These are phyloP conservation scores for Malurus melanocephalus DNA, from an alignment of 2,113 vertebrate species.

Conservation along the genomic window DNA sequence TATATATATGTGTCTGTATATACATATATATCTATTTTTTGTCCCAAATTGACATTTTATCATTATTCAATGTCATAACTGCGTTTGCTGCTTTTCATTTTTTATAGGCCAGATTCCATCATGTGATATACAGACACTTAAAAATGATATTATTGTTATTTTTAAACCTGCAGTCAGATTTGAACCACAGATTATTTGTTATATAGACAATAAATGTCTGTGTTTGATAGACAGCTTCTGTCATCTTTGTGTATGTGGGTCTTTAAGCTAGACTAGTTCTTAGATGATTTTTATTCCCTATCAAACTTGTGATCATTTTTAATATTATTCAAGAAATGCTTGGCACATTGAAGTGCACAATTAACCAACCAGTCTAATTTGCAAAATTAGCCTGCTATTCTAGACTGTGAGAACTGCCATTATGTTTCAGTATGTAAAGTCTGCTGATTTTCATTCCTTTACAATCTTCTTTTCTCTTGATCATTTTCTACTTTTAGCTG, in stretches of 20 bases:
- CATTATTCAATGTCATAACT: not conserved
- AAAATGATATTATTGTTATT: not conserved
- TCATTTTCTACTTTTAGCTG: slow-evolving; percentile 60
- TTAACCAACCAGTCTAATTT: slow-evolving; percentile 53
- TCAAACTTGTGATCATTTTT: slow-evolving; percentile 7
- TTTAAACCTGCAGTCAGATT: not conserved
- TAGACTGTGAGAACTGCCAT: slow-evolving; percentile 15
- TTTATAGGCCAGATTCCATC: not conserved
- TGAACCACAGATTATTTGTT: not conserved
- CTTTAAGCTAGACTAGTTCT: not conserved
- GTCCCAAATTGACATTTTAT: not conserved
- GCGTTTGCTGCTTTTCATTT: not conserved
- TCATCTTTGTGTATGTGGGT: not conserved
- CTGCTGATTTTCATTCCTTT: slow-evolving; percentile 61
- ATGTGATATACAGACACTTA: not conserved
- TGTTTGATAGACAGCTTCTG: not conserved
- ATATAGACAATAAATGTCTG: not conserved
- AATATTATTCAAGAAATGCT: slow-evolving; percentile 10
- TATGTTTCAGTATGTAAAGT: slow-evolving; percentile 59
- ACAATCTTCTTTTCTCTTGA: slow-evolving; percentile 40
- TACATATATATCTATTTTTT: not conserved
- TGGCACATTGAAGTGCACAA: slow-evolving; percentile 2
- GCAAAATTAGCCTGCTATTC: slow-evolving; percentile 43
- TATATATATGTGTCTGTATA: not conserved
- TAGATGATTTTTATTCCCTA: not conserved